phyloP scores from a whole-genome alignment of 1,140 invertebrate species.

The Patella vulgata region DNA sequence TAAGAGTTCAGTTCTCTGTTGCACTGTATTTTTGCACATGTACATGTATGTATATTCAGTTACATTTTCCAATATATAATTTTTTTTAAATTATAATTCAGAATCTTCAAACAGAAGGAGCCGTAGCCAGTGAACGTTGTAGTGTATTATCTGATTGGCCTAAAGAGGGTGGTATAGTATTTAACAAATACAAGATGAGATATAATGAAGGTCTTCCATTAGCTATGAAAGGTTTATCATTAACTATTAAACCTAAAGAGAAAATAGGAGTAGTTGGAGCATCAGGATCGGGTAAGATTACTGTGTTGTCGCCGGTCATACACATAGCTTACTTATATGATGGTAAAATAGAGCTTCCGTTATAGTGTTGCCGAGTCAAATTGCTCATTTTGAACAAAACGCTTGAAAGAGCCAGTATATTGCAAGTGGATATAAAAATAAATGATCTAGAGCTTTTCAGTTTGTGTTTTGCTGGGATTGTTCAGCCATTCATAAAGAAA shows the following conservation, averaged over 20 bases:
- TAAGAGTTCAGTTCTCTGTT: constrained; percentile 4
- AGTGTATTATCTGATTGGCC: constrained; percentile 69
- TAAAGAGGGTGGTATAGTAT: constrained; percentile 68
- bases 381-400: too few species aligned
- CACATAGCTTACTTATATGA: too few species aligned
- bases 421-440: too few species aligned
- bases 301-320: too few species aligned
- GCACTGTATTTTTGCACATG: too few species aligned
- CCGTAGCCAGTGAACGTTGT: constrained; percentile 11
- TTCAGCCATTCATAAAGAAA: too few species aligned
- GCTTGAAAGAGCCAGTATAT: too few species aligned
- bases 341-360: too few species aligned
- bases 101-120: constrained; percentile 25
- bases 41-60: constrained; percentile 4
- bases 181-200: constrained; percentile 69
- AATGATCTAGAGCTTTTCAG: too few species aligned
- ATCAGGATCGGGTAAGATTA: constrained; percentile 67
- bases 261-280: constrained; percentile 71
- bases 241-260: constrained; percentile 70
- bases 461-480: too few species aligned
- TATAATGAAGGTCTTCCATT: constrained; percentile 68
- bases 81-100: constrained; percentile 1
- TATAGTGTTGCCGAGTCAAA: too few species aligned
- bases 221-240: constrained; percentile 69
- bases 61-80: background rate